Conservation (phyloP, 2,888 invertebrate species). For the Drymonia ruficornis region DNA sequence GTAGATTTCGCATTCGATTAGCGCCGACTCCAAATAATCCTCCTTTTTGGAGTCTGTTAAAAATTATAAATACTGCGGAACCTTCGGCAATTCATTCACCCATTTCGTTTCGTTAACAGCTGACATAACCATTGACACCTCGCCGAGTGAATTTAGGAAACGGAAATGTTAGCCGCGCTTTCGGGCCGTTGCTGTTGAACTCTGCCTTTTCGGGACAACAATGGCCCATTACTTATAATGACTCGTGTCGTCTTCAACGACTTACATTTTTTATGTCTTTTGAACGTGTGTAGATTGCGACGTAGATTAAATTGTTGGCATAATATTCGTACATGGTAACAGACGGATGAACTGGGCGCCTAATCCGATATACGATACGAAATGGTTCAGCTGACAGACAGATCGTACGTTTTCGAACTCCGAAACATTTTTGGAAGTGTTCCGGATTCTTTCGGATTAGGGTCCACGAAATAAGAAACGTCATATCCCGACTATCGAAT, state of each 20-base stretch:
- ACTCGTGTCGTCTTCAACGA: conserved; percentile 13
- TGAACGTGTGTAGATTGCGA: background rate
- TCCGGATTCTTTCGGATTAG: too few relatives aligned
- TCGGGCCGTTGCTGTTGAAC: conserved; percentile 20
- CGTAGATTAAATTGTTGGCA: background rate
- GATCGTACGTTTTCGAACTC: too few relatives aligned
- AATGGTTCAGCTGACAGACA: too few relatives aligned
- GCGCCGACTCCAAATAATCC: too few relatives aligned
- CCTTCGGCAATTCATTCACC: background rate
- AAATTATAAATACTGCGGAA: conserved; percentile 1
- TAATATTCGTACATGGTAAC: background rate
- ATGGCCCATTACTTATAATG: conserved; percentile 31
- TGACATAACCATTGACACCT: conserved; percentile 17
- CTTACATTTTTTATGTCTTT: conserved; percentile 19
- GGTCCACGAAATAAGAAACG: too few relatives aligned
- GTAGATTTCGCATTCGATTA: too few relatives aligned
- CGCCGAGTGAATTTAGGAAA: conserved; percentile 28
- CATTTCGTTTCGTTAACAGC: background rate
- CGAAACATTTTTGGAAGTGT: too few relatives aligned
- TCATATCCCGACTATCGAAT: too few relatives aligned
- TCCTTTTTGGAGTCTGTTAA: too few relatives aligned
- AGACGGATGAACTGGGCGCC: background rate
- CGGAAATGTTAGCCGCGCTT: conserved; percentile 41
- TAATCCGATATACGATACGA: too few relatives aligned
- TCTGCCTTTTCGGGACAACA: conserved; percentile 34